A percentile compares a stretch with the other conserved stretches of the same genome.
Evolutionary conservation across 2,797 vertebrate species (phyloP).

Genomic region (Potorous gilbertii): DNA sequence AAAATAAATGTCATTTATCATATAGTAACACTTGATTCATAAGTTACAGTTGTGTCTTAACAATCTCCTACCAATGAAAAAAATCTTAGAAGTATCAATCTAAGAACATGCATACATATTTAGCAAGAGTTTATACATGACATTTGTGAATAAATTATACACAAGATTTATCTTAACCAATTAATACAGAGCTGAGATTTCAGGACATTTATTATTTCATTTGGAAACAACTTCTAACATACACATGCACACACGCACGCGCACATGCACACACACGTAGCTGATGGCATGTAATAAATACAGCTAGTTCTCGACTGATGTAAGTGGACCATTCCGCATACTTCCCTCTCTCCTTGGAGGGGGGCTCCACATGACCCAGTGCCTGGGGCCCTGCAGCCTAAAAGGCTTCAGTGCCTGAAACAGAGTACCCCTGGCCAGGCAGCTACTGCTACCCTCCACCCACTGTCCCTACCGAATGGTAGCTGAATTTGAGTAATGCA

Average conservation of each 20-base stretch:
- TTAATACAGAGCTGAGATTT: conserved; percentile 73
- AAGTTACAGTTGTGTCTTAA: conserved; percentile 71
- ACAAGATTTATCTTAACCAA: conserved; percentile 73
- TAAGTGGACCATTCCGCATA: not conserved
- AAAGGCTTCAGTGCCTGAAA: not conserved
- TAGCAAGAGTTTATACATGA: conserved; percentile 60
- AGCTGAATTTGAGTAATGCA: not conserved
- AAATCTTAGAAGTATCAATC: conserved; percentile 63
- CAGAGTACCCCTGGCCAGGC: not conserved
- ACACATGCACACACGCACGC: conserved; percentile 45
- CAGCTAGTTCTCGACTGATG: not conserved
- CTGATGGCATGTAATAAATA: conserved; percentile 67
- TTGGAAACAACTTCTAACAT: conserved; percentile 59
- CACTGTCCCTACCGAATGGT: not conserved
- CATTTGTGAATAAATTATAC: conserved; percentile 77
- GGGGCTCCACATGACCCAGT: not conserved
- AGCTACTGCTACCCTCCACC: not conserved
- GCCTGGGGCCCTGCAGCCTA: not conserved
- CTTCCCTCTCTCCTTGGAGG: not conserved
- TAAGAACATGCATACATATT: conserved; percentile 78
- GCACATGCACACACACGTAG: conserved; percentile 53
- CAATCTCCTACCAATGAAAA: conserved; percentile 64
- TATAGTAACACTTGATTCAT: conserved; percentile 70
- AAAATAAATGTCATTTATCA: conserved; percentile 74
- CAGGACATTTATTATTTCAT: conserved; percentile 76